Base-by-base conservation (phyloP, 2,888 invertebrate genomes). In the Nebria brevicollis region DNA sequence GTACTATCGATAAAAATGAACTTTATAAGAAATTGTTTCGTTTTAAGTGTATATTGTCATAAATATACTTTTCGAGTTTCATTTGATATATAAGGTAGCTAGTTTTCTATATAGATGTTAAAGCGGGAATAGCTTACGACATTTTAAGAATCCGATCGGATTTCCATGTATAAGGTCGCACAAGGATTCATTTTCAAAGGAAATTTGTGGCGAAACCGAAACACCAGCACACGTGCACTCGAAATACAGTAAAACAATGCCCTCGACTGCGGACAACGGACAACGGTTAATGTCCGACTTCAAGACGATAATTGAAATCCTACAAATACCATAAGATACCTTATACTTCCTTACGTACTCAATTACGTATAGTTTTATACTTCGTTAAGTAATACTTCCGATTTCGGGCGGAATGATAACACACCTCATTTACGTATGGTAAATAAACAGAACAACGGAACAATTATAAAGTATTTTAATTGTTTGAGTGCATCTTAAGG, bases 271-370 rank as follows among this genome's bases (percentile, higher is more conserved):
- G 43, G 6, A 15, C 10, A 10, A 20, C 20, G 66, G 66, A 66
- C 66, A 66, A n/a, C 66, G 66, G 66, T 43, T 15, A 34, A 75
- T 75, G 6, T 54, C 64, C 54, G 75, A 75, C 25, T 34, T 34
- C 25, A 72, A 72, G 34, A 34, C 15, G 42, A 75, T 34, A 75
- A 64, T 25, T 64, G 75, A 75, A 75, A 75, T 75, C 75, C 11
- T 75, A 75, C 64, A 75, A 75, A 75, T 75, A 75, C 75, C 54
- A 34, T 34, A 75, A 43, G 75, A 75, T 20, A 75, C 54, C 75
- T 10, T 54, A 75, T 75, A 75, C 75, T 75, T 75, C 75, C 75
- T 75, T 75, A 42, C 64, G 15, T 54, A 74, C 41, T 25, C 75
- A 64, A 43, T 64, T 25, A 64, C 64, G 42, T 20, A 75, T 75